Evolutionary conservation across 2,888 invertebrate species (phyloP).

Genomic region (Lymantria dispar): DNA sequence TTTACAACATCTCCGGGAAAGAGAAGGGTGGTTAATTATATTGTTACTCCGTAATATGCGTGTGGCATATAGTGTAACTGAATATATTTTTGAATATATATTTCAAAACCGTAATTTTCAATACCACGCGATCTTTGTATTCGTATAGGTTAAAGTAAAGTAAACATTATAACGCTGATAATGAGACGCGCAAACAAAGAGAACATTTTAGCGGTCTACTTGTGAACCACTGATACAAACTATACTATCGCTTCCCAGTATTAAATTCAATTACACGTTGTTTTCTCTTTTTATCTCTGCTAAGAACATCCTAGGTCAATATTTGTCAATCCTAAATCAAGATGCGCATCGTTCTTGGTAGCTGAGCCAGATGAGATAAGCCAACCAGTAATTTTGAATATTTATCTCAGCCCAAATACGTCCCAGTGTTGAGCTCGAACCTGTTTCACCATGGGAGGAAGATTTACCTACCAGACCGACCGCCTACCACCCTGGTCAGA

Average conservation of each 20-base stretch:
- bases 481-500: too few species aligned
- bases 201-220: slow-evolving; percentile 58
- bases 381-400: slow-evolving; percentile 27
- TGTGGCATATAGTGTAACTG: not conserved
- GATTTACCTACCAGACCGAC: too few species aligned
- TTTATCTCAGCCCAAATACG: too few species aligned
- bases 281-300: slow-evolving; percentile 59
- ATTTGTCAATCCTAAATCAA: slow-evolving; percentile 58
- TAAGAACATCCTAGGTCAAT: slow-evolving; percentile 68
- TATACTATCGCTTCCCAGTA: slow-evolving; percentile 49
- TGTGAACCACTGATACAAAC: slow-evolving; percentile 68
- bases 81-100: too few species aligned
- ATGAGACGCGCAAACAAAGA: slow-evolving; percentile 59
- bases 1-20: too few species aligned
- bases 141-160: slow-evolving; percentile 4
- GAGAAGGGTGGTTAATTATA: too few species aligned
- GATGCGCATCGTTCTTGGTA: slow-evolving; percentile 40
- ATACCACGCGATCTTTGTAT: slow-evolving; percentile 36
- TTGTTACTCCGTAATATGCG: too few species aligned
- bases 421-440: too few species aligned
- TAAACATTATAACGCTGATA: slow-evolving; percentile 43
- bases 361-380: slow-evolving; percentile 31
- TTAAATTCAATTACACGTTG: slow-evolving; percentile 61
- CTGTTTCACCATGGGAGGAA: too few species aligned
- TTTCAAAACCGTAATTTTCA: slow-evolving; percentile 27